Evolutionary conservation across 2,797 vertebrate species (phyloP).

Genomic region (Malacoraja senta): DNA sequence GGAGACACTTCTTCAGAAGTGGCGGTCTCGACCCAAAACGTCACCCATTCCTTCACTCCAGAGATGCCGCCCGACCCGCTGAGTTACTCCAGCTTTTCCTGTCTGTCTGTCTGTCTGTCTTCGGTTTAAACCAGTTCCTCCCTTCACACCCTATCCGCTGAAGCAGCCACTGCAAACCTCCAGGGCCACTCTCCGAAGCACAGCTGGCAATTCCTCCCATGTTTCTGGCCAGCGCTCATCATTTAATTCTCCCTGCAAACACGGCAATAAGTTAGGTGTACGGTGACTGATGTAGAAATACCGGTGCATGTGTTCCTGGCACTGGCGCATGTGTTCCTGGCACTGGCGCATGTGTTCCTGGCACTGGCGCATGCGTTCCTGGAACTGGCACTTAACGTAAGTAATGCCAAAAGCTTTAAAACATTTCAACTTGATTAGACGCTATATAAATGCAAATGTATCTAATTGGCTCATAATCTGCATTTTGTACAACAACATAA

Average conservation of each 20-base stretch:
- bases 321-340: too few relatives aligned
- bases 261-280: background rate
- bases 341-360: too few relatives aligned
- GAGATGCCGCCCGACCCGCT: too few relatives aligned
- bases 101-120: background rate
- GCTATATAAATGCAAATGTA: background rate
- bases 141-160: too few relatives aligned
- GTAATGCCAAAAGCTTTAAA: background rate
- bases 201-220: background rate
- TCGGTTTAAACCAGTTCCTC: too few relatives aligned
- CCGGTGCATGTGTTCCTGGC: background rate
- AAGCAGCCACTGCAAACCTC: background rate
- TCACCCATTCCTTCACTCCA: too few relatives aligned
- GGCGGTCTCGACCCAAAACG: too few relatives aligned
- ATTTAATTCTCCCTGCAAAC: background rate
- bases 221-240: background rate
- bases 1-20: too few relatives aligned
- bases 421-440: background rate
- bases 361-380: too few relatives aligned
- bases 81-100: too few relatives aligned
- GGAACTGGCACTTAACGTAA: background rate
- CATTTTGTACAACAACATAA: background rate
- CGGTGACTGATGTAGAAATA: background rate
- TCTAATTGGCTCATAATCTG: background rate
- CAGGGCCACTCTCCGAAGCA: background rate